Conservation (phyloP, 2,797 vertebrate species). For the Crossoptilon crossoptilon region DNA sequence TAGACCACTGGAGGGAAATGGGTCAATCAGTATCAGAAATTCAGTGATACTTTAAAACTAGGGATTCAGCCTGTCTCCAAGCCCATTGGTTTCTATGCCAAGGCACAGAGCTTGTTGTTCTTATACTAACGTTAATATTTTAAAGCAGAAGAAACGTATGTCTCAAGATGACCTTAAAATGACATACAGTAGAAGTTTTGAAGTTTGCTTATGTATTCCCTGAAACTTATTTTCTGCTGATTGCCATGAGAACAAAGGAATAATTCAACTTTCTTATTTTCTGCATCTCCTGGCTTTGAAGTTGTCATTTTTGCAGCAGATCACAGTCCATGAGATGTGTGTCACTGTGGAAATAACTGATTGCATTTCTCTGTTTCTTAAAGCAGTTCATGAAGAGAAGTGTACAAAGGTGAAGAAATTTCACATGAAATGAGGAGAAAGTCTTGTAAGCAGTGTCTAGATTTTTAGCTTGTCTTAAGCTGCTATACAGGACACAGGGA, state of each 20-base stretch:
- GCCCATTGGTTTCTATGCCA: background rate
- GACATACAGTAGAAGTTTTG: background rate
- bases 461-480: background rate
- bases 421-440: background rate
- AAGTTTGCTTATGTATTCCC: background rate
- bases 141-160: background rate
- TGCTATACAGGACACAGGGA: background rate
- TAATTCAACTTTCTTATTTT: background rate
- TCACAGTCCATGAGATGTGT: background rate
- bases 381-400: background rate
- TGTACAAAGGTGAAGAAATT: background rate
- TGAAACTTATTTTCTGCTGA: background rate
- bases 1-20: slow-evolving; percentile 11
- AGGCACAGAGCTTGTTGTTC: background rate
- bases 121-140: background rate
- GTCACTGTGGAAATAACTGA: background rate
- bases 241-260: background rate
- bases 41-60: background rate
- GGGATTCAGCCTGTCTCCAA: background rate
- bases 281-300: background rate
- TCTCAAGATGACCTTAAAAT: background rate
- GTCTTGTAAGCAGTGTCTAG: background rate
- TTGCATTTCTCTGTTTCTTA: background rate
- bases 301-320: background rate
- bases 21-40: background rate